Evolutionary conservation across 2,888 invertebrate genomes (phyloP).

Genomic region (Chloroclysta siterata): DNA sequence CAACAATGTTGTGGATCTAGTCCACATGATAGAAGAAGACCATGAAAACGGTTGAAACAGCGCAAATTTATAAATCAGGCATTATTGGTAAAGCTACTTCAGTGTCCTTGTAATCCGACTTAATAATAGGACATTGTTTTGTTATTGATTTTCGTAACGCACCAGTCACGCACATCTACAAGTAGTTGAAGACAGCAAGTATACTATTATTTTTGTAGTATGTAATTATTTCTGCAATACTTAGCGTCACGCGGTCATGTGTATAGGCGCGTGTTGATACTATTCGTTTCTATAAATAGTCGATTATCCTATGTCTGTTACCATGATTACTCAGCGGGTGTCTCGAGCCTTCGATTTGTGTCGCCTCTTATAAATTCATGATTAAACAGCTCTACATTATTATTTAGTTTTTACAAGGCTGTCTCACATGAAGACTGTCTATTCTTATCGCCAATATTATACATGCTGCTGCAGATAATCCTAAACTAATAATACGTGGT

Average conservation of each 20-base stretch:
- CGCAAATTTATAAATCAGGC: conserved; percentile 1
- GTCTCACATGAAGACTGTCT: not conserved
- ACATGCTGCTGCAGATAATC: conserved; percentile 3
- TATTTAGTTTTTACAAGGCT: not conserved
- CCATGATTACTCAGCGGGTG: conserved; percentile 68
- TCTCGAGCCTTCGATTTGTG: conserved; percentile 48
- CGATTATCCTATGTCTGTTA: conserved; percentile 65
- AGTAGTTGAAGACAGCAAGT: conserved; percentile 51
- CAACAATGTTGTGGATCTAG: too few relatives aligned
- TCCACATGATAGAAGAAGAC: not conserved
- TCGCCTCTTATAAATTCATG: conserved; percentile 5
- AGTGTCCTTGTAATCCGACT: conserved; percentile 52
- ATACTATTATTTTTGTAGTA: conserved; percentile 39
- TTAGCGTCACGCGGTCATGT: conserved; percentile 64
- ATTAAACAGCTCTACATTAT: conserved; percentile 1
- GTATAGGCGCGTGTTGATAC: conserved; percentile 70
- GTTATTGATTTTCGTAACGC: conserved; percentile 64
- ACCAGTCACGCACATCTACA: conserved; percentile 56
- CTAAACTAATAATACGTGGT: conserved; percentile 7
- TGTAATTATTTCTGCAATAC: conserved; percentile 59
- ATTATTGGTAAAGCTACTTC: conserved; percentile 21
- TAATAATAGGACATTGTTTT: conserved; percentile 58
- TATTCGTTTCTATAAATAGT: conserved; percentile 70
- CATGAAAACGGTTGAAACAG: conserved; percentile 6
- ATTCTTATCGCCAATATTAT: conserved; percentile 1